Conservation (phyloP, 30 jellyfish, hydroid and myxozoan species). For the Aurelia aurita region DNA sequence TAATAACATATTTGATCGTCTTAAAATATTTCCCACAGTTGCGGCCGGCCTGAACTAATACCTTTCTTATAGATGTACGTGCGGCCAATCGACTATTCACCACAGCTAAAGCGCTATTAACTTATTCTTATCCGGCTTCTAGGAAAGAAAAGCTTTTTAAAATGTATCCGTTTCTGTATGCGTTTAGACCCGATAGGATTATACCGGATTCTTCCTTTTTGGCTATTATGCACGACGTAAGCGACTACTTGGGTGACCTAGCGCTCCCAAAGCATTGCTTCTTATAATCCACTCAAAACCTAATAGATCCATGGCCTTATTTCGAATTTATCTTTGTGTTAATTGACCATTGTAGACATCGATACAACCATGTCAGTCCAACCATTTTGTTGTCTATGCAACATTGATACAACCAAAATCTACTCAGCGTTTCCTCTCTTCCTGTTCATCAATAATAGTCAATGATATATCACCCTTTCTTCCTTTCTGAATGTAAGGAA, state of each 20-base stretch:
- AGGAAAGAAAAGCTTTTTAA: constrained; percentile 63
- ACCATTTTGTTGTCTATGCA: too few species aligned
- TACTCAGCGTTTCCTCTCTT: too few species aligned
- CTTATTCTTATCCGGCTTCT: constrained; percentile 63
- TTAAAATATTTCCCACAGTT: constrained; percentile 68
- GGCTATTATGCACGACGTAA: constrained; percentile 43
- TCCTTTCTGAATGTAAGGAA: too few species aligned
- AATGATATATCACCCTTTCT: too few species aligned
- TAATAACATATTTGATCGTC: constrained; percentile 54
- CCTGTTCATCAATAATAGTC: too few species aligned
- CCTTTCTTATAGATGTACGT: constrained; percentile 48
- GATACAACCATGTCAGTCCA: too few species aligned
- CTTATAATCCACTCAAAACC: constrained; percentile 1
- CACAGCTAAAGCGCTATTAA: constrained; percentile 47
- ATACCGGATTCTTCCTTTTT: constrained; percentile 43
- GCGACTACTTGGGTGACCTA: constrained; percentile 61
- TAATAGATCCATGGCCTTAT: not conserved
- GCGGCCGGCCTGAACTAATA: constrained; percentile 69
- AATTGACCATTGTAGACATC: not conserved
- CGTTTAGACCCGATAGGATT: constrained; percentile 56
- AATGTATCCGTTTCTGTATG: constrained; percentile 78
- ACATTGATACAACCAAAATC: too few species aligned
- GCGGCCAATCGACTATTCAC: constrained; percentile 64
- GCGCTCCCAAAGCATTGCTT: constrained; percentile 12
- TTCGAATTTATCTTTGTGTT: not conserved